Evolutionary conservation across 2,113 vertebrate genomes (phyloP).

Genomic region (Xenopus tropicalis): UCB_Xtro_10.0 CM004443.2:48609501-48610000

Average conservation of each 20-base stretch:
- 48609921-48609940: slow-evolving; percentile 78
- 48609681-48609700: slow-evolving; percentile 82
- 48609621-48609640: slow-evolving; percentile 81
- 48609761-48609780: slow-evolving; percentile 75
- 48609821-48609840: slow-evolving; percentile 69
- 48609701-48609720: slow-evolving; percentile 87
- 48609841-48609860: slow-evolving; percentile 85
- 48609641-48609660: slow-evolving; percentile 82
- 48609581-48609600: slow-evolving; percentile 52
- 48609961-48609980: slow-evolving; percentile 90
- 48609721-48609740: slow-evolving; percentile 84
- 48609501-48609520: slow-evolving; percentile 59
- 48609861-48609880: slow-evolving; percentile 78
- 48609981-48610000: slow-evolving; percentile 88
- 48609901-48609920: slow-evolving; percentile 83
- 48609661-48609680: slow-evolving; percentile 80
- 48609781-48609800: slow-evolving; percentile 8
- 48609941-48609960: slow-evolving; percentile 79
- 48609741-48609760: slow-evolving; percentile 80
- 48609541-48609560: slow-evolving; percentile 84
- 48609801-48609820: slow-evolving; percentile 48
- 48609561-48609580: slow-evolving; percentile 67
- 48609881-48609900: slow-evolving; percentile 82
- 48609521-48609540: slow-evolving; percentile 66
- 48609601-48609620: slow-evolving; percentile 74